Conservation (phyloP, 2,797 vertebrate genomes). For the Serranus cabrilla region DNA sequence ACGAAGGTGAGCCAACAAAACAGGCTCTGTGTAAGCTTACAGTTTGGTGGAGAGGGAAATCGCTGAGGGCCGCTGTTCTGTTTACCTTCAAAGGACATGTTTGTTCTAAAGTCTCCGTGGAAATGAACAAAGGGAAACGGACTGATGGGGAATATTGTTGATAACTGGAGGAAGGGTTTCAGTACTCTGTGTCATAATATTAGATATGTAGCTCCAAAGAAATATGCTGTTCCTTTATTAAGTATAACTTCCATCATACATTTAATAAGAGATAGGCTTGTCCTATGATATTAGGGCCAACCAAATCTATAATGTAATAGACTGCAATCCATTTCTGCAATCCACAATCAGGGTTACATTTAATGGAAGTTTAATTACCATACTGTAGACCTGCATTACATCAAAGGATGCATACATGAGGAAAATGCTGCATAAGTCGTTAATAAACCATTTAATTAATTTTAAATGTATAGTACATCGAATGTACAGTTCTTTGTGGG, state of each 20-base stretch:
- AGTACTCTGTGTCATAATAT: background rate
- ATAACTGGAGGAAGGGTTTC: background rate
- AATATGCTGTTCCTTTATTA: background rate
- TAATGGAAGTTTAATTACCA: background rate
- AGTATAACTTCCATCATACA: background rate
- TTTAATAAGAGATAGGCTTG: background rate
- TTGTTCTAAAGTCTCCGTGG: conserved; percentile 6
- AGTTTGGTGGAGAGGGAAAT: background rate
- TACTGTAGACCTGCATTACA: background rate
- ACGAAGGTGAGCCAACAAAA: background rate
- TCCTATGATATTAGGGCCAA: background rate
- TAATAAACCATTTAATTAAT: background rate
- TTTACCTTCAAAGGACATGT: conserved; percentile 1
- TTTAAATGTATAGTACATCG: background rate
- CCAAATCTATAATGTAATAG: background rate
- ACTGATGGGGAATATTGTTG: background rate
- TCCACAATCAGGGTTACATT: background rate
- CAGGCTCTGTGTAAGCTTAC: background rate
- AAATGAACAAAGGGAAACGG: background rate
- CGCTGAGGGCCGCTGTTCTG: background rate
- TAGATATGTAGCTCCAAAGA: background rate
- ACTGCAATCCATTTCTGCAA: background rate
- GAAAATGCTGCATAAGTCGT: background rate
- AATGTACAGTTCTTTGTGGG: background rate
- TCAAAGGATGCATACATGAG: background rate